Conservation (phyloP, 2,113 vertebrate genomes). For the Gopherus flavomarginatus region DNA sequence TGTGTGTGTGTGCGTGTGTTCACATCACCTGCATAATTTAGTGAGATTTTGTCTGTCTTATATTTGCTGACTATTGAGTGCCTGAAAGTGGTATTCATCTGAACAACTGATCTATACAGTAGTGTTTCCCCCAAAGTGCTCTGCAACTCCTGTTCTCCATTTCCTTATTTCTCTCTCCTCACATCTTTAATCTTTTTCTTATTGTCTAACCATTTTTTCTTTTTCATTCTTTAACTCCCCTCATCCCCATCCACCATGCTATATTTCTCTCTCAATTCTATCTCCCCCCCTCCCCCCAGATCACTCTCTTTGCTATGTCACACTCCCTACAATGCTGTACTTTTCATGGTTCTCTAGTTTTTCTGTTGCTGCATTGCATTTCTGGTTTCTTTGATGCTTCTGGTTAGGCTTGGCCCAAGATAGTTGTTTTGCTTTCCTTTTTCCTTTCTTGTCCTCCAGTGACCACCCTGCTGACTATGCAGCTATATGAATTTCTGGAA, state of each 20-base stretch:
- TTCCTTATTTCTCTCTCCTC: background rate
- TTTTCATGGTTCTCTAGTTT: background rate
- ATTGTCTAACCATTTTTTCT: background rate
- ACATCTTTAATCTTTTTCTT: background rate
- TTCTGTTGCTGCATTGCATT: background rate
- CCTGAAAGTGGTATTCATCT: no score
- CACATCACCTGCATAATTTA: background rate
- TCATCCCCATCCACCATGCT: background rate
- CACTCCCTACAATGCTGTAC: fast-evolving
- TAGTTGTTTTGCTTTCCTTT: background rate
- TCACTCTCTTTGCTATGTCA: background rate
- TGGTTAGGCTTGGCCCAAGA: background rate
- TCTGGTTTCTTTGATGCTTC: background rate
- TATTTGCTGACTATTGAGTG: background rate
- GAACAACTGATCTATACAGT: background rate
- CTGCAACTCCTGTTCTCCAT: background rate
- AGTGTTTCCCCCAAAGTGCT: background rate
- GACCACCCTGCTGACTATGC: background rate
- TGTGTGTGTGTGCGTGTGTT: background rate
- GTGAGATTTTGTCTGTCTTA: background rate
- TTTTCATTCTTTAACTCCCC: background rate
- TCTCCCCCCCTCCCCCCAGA: background rate
- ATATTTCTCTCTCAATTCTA: background rate
- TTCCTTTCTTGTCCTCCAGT: background rate
- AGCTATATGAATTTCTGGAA: background rate